Evolutionary conservation across 2,797 vertebrate genomes (phyloP).

Genomic region (Cyclopterus lumpus): DNA sequence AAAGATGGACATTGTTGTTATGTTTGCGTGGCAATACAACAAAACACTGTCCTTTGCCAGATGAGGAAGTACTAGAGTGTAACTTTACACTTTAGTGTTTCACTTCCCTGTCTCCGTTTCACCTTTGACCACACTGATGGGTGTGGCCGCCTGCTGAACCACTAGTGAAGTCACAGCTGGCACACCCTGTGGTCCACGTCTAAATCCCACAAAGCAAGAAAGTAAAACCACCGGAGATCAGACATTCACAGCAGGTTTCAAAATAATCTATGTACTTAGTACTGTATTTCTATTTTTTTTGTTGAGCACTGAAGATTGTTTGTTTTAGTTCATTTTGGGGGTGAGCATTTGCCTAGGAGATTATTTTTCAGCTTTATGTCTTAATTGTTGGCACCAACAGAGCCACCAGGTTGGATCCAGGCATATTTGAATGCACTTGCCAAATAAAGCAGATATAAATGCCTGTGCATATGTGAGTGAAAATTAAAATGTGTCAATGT

Average conservation of each 20-base stretch:
- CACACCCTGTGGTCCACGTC: not conserved
- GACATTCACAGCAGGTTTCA: not conserved
- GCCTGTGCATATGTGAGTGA: not conserved
- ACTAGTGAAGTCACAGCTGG: not conserved
- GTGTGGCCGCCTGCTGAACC: not conserved
- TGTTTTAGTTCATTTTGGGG: not conserved
- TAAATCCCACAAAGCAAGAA: not conserved
- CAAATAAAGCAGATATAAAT: not conserved
- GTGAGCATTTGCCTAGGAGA: not conserved
- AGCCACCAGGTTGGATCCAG: not conserved
- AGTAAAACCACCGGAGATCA: not conserved
- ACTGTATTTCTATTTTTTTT: too few relatives aligned
- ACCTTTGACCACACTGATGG: slow-evolving; percentile 6
- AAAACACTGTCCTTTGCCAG: slow-evolving; percentile 82
- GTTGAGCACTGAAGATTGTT: not conserved
- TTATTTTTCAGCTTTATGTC: not conserved
- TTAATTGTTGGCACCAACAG: not conserved
- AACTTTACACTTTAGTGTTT: slow-evolving; percentile 3
- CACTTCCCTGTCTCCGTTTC: not conserved
- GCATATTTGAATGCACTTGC: not conserved
- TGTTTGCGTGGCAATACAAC: slow-evolving; percentile 76
- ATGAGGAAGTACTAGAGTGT: slow-evolving; percentile 80
- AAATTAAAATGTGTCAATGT: not conserved
- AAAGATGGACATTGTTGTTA: slow-evolving; percentile 74
- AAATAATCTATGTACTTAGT: not conserved